Base-by-base conservation (phyloP, 2,888 invertebrate species). In the Drosophila kuntzei region DNA sequence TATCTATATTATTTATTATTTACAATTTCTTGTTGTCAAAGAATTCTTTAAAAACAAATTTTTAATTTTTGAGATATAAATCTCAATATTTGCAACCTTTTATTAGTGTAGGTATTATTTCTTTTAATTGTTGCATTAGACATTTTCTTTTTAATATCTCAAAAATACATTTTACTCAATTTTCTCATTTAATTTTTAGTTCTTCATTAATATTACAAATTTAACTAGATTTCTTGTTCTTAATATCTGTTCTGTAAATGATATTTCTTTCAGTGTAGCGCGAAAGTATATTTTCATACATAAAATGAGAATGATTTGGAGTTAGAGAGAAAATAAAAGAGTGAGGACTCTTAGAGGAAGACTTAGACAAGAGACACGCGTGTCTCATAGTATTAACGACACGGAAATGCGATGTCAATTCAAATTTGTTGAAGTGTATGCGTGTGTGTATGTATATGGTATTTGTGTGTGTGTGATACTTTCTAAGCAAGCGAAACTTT, bases 331-430 rank as follows among this genome's bases (percentile, higher is more conserved):
- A 8, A 8, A 12, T 12, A 12, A 20, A 27, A 6, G 41, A 11
- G 41, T 27, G 0, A 6, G 43, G 27, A 25, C 22, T 3, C 11
- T 18, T 11, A 39, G 54, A 32, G 72, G 20, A 36, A 36, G 22
- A 36, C 67, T 50, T 32, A 59, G 59, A 25, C 37, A 47, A 37
- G 46, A 41, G 63, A 41, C 49, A 65, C 59, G 55, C 60, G 41
- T 64, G 62, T 74, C 75, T 37, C 41, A 70, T 54, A 58, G 29
- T 59, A 58, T 74, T 77, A 86, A 36, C 78, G 74, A 74, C 64
- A 77, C 83, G 89, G 89, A 85, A 85, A 79, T 83, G 88, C 51
- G 89, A 88, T 89, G 89, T 85, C 90, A 85, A 89, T 76, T 87
- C 87, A 67, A 80, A 87, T 89, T 75, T 74, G 59, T 51, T 54